Conservation (phyloP, 2,113 vertebrate genomes). For the Sylvietta virens region DNA sequence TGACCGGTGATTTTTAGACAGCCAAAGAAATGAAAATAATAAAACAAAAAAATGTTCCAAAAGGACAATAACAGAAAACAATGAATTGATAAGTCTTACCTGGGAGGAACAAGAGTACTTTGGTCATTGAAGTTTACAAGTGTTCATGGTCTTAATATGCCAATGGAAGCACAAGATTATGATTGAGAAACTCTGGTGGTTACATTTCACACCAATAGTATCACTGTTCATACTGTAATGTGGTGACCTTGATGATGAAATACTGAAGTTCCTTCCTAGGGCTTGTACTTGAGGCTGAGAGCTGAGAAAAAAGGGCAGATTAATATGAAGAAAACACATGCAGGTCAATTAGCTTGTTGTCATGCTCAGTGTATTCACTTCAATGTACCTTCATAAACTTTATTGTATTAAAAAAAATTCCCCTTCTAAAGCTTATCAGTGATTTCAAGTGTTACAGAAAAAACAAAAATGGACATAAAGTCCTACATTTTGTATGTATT, state of each 20-base stretch:
- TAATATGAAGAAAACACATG: background rate
- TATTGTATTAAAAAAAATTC: background rate
- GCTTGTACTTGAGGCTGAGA: background rate
- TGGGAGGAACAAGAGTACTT: background rate
- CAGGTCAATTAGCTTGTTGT: background rate
- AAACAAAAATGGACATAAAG: background rate
- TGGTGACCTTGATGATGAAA: background rate
- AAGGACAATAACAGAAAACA: background rate
- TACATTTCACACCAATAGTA: background rate
- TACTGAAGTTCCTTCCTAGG: background rate
- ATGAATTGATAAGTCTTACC: background rate
- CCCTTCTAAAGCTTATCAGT: background rate
- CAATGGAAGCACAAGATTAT: background rate
- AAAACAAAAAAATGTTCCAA: background rate
- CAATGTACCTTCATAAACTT: background rate
- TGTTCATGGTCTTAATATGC: rapidly evolving
- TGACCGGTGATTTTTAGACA: background rate
- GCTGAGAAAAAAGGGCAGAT: background rate
- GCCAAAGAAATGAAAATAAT: background rate
- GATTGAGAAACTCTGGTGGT: background rate
- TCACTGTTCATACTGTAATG: background rate
- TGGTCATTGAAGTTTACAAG: background rate
- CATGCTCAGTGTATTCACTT: background rate
- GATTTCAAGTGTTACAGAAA: background rate
- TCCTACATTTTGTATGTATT: background rate